Evolutionary conservation across 2,113 vertebrate species (phyloP), one percentile per base, ranked within the genome.

Genomic region (Gallinago undulata): DNA sequence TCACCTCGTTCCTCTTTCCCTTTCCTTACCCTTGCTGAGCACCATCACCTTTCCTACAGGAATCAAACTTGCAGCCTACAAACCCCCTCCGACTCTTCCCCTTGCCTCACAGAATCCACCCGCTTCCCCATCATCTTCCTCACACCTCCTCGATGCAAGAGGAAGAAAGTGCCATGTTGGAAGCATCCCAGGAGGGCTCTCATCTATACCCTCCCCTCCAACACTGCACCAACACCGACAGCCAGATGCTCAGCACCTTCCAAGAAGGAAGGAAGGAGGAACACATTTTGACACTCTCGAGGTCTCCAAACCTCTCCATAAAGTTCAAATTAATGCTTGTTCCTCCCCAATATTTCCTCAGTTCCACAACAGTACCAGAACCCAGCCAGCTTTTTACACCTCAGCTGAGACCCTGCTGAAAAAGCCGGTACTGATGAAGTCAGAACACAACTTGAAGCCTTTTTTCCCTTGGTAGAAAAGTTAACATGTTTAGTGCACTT

Each of bases 251-350:
- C 43, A 30, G 59, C n/a, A 63, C 25, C 62, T 51, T 63, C 45
- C 6, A 5, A 37, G 23, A 10, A 90, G 28, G 43, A 68, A 60
- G 5, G 1, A 5, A 37, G 23, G 11, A 90, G 28, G 43, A 68
- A 60, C 6, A 0, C 0, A 1, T n/a, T 47, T 24, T 62, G 18
- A 37, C 12, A 22, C 47, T 23, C 51, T 1, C 1, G 10, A 79
- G 33, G 13, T 55, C 39, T 50, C 41, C 2, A 8, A 91, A 28
- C 37, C 6, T 35, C 11, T 41, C 69, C 56, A 31, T 50, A 45
- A 64, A 55, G 13, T 48, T 72, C 55, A 66, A 75, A 79, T 18
- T 30, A 74, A 74, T 15, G 28, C 23, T 5, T 89, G 75, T 89
- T 59, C 62, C 72, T 86, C 89, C 59, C 37, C 68, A 47, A 6